Conservation (phyloP, 2,888 invertebrate genomes). For the Epinotia demarniana region DNA sequence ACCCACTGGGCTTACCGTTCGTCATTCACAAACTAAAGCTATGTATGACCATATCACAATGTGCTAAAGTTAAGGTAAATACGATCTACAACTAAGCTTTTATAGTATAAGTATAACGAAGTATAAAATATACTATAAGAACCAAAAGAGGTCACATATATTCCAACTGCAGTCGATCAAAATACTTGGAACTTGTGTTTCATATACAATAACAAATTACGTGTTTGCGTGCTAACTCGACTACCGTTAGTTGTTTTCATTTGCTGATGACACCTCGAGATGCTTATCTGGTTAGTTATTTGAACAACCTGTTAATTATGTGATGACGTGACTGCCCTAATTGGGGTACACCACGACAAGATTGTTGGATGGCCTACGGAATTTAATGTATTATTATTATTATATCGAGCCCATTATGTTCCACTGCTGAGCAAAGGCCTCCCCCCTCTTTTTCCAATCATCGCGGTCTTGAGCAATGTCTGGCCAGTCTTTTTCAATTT, state of each 20-base stretch:
- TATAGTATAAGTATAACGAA: too few relatives aligned
- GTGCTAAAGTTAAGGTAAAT: too few relatives aligned
- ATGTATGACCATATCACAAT: too few relatives aligned
- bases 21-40: too few relatives aligned
- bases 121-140: background rate
- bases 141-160: background rate
- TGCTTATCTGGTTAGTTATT: constrained; percentile 41
- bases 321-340: constrained; percentile 1
- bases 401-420: too few relatives aligned
- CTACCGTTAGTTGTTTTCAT: constrained; percentile 28
- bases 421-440: too few relatives aligned
- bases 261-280: constrained; percentile 44
- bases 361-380: background rate
- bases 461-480: too few relatives aligned
- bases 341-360: background rate
- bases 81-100: too few relatives aligned
- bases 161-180: background rate
- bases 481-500: too few relatives aligned
- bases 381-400: background rate
- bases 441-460: too few relatives aligned
- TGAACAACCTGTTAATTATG: constrained; percentile 35
- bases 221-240: constrained; percentile 25
- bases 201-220: constrained; percentile 32
- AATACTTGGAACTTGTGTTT: constrained; percentile 31
- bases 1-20: too few relatives aligned